phyloP scores from a whole-genome alignment of 1,140 invertebrate genomes.

The Holcopasites calliopsidis region DNA sequence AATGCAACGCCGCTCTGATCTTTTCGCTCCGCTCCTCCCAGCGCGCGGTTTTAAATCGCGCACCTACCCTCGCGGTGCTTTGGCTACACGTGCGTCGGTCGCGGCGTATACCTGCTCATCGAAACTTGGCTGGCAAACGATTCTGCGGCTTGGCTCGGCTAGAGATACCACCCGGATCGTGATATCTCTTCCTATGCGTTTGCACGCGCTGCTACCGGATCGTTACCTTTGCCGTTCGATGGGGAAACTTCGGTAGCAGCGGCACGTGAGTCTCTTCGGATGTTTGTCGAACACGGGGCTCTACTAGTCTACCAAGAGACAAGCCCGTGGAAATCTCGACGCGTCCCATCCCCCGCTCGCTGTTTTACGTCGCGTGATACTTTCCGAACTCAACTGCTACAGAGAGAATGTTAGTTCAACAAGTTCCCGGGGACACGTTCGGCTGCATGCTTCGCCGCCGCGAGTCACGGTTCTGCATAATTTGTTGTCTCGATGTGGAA shows the following conservation, averaged over 20 bases:
- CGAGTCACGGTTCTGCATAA: neutral
- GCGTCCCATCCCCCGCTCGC: neutral
- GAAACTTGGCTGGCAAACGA: conserved; percentile 62
- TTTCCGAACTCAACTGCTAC: neutral
- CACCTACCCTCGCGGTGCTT: conserved; percentile 11
- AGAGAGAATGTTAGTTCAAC: neutral
- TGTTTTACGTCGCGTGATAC: neutral
- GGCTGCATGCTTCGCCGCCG: neutral
- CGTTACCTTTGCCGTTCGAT: conserved; percentile 53
- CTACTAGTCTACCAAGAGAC: neutral
- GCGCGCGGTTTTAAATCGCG: neutral
- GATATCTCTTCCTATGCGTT: conserved; percentile 2
- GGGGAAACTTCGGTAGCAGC: conserved; percentile 50
- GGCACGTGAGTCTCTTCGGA: conserved; percentile 39
- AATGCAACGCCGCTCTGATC: conserved; percentile 49
- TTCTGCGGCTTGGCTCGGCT: conserved; percentile 53
- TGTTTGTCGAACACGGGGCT: conserved; percentile 25
- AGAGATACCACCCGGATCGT: conserved; percentile 35
- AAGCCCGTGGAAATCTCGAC: neutral
- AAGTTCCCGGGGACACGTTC: neutral
- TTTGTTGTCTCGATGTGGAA: neutral
- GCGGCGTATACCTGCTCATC: conserved; percentile 20
- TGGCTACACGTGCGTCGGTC: conserved; percentile 24
- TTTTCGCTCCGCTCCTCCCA: neutral
- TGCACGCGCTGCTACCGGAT: conserved; percentile 33